These are phyloP conservation scores for Hetaerina titia DNA, from an alignment of 2,888 invertebrate genomes.

Conservation along the genomic window DNA sequence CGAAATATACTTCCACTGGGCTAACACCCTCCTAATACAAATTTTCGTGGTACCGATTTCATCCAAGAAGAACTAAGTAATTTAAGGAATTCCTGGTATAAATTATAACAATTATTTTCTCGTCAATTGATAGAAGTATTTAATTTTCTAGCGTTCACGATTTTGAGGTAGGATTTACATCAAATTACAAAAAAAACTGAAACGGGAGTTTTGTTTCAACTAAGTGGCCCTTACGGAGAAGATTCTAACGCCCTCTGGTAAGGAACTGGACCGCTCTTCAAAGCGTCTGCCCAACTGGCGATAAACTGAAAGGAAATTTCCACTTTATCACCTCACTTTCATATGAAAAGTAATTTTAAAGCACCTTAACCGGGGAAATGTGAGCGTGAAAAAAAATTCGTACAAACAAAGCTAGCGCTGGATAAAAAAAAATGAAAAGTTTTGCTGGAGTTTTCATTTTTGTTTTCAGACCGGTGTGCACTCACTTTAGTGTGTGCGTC, in stretches of 20 bases:
- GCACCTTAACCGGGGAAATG: neutral
- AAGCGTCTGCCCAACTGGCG: neutral
- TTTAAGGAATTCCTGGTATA: too few relatives aligned
- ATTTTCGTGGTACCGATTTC: too few relatives aligned
- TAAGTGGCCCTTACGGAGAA: neutral
- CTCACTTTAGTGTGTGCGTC: neutral
- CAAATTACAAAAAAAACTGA: neutral
- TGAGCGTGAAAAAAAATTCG: neutral
- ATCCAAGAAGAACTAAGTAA: too few relatives aligned
- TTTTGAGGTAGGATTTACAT: neutral
- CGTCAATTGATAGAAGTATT: neutral
- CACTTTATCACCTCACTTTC: neutral
- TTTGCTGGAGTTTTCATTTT: constrained; percentile 4
- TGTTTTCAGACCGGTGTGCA: neutral
- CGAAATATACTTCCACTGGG: too few relatives aligned
- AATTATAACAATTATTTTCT: too few relatives aligned
- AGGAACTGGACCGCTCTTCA: neutral
- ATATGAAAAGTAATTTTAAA: neutral
- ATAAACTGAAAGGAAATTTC: neutral
- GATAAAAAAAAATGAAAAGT: neutral
- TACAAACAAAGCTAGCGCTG: neutral
- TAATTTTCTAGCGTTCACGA: neutral
- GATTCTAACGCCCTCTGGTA: neutral
- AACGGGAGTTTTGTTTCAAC: neutral
- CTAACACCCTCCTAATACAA: too few relatives aligned